Conservation (phyloP, 1,140 invertebrate genomes). For the Drosophila cardini region DNA sequence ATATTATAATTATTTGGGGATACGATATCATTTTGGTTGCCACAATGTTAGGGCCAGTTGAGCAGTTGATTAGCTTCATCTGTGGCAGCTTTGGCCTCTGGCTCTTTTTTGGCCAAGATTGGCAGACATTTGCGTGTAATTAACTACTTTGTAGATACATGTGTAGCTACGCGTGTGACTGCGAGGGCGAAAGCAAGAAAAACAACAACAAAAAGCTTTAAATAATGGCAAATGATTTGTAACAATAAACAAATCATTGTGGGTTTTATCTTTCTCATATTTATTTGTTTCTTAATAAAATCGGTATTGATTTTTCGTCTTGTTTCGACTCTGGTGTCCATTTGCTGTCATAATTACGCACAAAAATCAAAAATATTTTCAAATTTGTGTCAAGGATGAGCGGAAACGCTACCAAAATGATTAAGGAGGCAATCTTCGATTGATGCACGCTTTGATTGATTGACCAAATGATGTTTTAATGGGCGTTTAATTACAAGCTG, state of each 20-base stretch:
- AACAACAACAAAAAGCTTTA: slow-evolving; percentile 15
- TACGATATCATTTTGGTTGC: slow-evolving; percentile 28
- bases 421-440: slow-evolving; percentile 30
- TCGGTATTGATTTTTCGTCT: slow-evolving; percentile 46
- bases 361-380: slow-evolving; percentile 36
- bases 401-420: slow-evolving; percentile 55
- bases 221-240: slow-evolving; percentile 49
- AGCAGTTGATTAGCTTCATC: slow-evolving; percentile 49
- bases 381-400: slow-evolving; percentile 78
- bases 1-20: slow-evolving; percentile 15
- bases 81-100: slow-evolving; percentile 22
- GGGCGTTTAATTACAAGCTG: slow-evolving; percentile 56
- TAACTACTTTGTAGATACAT: slow-evolving; percentile 54
- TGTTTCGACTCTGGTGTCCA: slow-evolving; percentile 44
- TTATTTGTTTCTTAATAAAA: slow-evolving; percentile 23
- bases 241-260: slow-evolving; percentile 43
- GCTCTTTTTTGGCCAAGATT: slow-evolving; percentile 45
- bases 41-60: slow-evolving; percentile 35
- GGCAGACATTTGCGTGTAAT: slow-evolving; percentile 72
- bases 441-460: slow-evolving; percentile 62
- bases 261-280: slow-evolving; percentile 2
- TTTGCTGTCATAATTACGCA: slow-evolving; percentile 68
- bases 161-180: slow-evolving; percentile 28
- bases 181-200: slow-evolving; percentile 60
- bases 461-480: slow-evolving; percentile 68